These are phyloP conservation scores for Cephus pulcher DNA, from an alignment of 2,888 invertebrate species.

Conservation along the genomic window DNA sequence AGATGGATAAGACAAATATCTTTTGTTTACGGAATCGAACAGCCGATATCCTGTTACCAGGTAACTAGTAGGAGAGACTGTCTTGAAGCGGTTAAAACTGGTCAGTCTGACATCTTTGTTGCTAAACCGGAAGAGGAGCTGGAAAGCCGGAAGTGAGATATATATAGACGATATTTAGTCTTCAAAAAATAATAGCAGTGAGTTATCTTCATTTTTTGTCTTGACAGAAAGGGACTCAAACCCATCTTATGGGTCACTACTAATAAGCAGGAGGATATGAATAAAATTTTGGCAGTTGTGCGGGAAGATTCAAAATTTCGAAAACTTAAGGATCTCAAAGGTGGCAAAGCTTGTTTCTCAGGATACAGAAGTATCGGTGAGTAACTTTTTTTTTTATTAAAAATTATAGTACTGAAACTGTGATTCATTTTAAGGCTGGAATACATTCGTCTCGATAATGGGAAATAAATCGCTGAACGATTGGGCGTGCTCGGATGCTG, in stretches of 20 bases:
- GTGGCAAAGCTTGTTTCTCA: constrained; percentile 83
- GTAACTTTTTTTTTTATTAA: constrained; percentile 61
- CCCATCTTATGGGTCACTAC: constrained; percentile 75
- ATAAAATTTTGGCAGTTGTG: constrained; percentile 78
- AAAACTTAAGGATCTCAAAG: constrained; percentile 75
- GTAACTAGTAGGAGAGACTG: constrained; percentile 74
- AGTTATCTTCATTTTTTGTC: constrained; percentile 1
- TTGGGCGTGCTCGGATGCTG: constrained; percentile 56
- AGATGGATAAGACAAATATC: constrained; percentile 81
- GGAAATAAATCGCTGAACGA: constrained; percentile 35
- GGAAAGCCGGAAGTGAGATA: constrained; percentile 73
- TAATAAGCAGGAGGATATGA: constrained; percentile 71
- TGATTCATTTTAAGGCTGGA: constrained; percentile 51
- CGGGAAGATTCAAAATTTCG: constrained; percentile 71
- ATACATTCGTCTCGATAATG: constrained; percentile 49
- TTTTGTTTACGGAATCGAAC: constrained; percentile 80
- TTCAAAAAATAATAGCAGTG: not conserved
- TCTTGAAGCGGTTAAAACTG: constrained; percentile 73
- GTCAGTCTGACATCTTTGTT: constrained; percentile 79
- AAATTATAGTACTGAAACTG: constrained; percentile 65
- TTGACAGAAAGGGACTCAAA: constrained; percentile 70
- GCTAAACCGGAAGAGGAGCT: constrained; percentile 80
- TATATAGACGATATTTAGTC: not conserved
- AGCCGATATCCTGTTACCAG: constrained; percentile 82
- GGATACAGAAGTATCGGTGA: constrained; percentile 81